A percentile compares a stretch with the other conserved stretches of the same genome.
Conservation (phyloP, 2,888 invertebrate species). For the Atherix ibis region DNA sequence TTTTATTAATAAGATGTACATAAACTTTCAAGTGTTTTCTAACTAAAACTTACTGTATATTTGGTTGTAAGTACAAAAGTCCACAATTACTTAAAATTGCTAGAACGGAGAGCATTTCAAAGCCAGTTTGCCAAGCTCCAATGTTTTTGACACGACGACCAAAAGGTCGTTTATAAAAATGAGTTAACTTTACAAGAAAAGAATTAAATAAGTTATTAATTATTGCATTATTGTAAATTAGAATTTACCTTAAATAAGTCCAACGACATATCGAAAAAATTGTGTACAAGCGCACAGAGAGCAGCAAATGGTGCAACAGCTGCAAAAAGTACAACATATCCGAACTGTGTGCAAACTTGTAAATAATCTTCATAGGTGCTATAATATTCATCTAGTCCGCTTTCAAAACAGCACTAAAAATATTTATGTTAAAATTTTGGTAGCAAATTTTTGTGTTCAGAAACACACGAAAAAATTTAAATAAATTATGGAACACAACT, state of each 20-base stretch:
- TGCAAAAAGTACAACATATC: slow-evolving; percentile 62
- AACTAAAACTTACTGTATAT: slow-evolving; percentile 32
- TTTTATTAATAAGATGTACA: slow-evolving; percentile 1
- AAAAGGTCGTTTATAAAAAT: slow-evolving; percentile 51
- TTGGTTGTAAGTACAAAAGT: slow-evolving; percentile 50
- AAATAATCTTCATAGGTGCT: slow-evolving; percentile 63
- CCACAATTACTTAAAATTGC: slow-evolving; percentile 62
- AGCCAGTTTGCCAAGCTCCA: slow-evolving; percentile 59
- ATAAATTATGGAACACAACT: not conserved
- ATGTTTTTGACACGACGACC: slow-evolving; percentile 49
- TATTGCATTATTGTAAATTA: not conserved
- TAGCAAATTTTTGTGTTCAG: not conserved
- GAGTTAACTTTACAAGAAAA: slow-evolving; percentile 35
- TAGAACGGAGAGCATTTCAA: slow-evolving; percentile 39
- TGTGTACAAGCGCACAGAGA: slow-evolving; percentile 56
- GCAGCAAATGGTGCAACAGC: slow-evolving; percentile 62
- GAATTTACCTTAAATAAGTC: slow-evolving; percentile 48
- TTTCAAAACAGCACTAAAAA: slow-evolving; percentile 35
- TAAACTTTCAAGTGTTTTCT: not conserved
- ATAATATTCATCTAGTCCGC: slow-evolving; percentile 51
- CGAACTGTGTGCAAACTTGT: slow-evolving; percentile 65
- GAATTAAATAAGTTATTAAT: not conserved
- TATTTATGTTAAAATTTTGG: too few relatives aligned
- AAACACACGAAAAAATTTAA: not conserved
- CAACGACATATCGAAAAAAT: slow-evolving; percentile 54